Evolutionary conservation across 2,888 invertebrate genomes (phyloP).

Genomic region (Danaus chrysippus): DNA sequence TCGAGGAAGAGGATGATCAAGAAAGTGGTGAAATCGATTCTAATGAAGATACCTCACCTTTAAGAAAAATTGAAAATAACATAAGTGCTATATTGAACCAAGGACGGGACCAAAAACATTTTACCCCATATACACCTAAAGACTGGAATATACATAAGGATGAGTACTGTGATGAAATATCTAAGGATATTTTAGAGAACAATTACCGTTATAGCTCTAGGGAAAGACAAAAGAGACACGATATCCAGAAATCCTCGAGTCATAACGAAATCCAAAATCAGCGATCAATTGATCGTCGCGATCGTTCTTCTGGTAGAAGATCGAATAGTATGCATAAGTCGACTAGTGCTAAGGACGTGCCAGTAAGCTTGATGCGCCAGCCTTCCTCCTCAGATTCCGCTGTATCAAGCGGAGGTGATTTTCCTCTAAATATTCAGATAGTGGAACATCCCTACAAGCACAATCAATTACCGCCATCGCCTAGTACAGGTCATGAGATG

Average conservation of each 20-base stretch:
- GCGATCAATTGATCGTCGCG: constrained; percentile 71
- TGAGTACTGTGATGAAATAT: constrained; percentile 76
- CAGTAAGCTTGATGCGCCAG: constrained; percentile 76
- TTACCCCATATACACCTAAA: constrained; percentile 75
- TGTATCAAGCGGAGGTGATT: constrained; percentile 78
- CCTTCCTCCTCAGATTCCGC: constrained; percentile 75
- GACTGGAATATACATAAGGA: constrained; percentile 80
- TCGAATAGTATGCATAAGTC: constrained; percentile 85
- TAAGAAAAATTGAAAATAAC: constrained; percentile 85
- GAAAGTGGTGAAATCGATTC: constrained; percentile 81
- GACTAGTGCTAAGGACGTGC: constrained; percentile 86
- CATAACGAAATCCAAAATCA: constrained; percentile 80
- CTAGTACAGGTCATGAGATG: constrained; percentile 62
- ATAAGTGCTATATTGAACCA: constrained; percentile 83
- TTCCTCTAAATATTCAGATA: constrained; percentile 82
- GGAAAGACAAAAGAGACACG: constrained; percentile 75
- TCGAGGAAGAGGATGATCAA: constrained; percentile 85
- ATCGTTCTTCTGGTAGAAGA: constrained; percentile 69
- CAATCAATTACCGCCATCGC: constrained; percentile 66
- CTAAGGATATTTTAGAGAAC: constrained; percentile 74
- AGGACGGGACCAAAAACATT: constrained; percentile 76
- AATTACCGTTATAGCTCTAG: constrained; percentile 76
- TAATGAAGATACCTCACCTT: constrained; percentile 82
- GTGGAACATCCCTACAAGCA: constrained; percentile 78
- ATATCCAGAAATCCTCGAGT: constrained; percentile 81